Base-by-base conservation (phyloP, 2,113 vertebrate species). In the Alexandromys fortis region DNA sequence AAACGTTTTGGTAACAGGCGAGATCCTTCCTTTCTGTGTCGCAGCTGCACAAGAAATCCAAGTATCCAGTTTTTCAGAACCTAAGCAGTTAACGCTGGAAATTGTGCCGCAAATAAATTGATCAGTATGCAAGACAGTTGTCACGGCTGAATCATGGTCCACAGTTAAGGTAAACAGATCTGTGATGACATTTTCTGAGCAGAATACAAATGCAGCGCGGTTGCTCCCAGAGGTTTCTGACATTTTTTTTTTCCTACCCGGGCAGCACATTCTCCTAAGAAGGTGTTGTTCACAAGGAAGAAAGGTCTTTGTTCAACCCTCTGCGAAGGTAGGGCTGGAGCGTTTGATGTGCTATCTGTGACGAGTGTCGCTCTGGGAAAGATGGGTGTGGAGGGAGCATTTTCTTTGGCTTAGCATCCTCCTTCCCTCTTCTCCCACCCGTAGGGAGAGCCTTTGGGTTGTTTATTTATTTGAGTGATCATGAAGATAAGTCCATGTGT, bases 151-250 rank as follows among this genome's bases (percentile, higher is more conserved):
- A 98, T 98, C 98, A 98, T 98, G 98, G 98, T 97, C 98, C 98
- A 98, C 98, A 97, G 98, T 98, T 98, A 98, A 98, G 98, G 98
- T 99, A 98, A 98, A 98, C 98, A 98, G 98, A 98, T 98, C 98
- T 98, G 98, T 97, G 98, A 98, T 98, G 98, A 98, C 98, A 98
- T 97, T 98, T 98, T 98, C 98, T 98, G 98, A 98, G 98, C 97
- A 70, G 99, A 99, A 99, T 99, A 98, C 98, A 98, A 98, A 99
- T 98, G 98, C 97, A 94, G 97, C 93, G 89, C 96, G 68, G 97
- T 97, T 98, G 97, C 98, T 98, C 98, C 98, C 98, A 97, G 98
- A 98, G 98, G 98, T 98, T 97, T 96, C 98, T 98, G 98, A 97
- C 98, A 97, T 98, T 97, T 97, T 98, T 97, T 97, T 97, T 97